A percentile compares a stretch with the other conserved stretches of the same genome.
These are phyloP conservation scores for Morphnarchus princeps DNA, from an alignment of 2,113 vertebrate species.

Conservation along the genomic window DNA sequence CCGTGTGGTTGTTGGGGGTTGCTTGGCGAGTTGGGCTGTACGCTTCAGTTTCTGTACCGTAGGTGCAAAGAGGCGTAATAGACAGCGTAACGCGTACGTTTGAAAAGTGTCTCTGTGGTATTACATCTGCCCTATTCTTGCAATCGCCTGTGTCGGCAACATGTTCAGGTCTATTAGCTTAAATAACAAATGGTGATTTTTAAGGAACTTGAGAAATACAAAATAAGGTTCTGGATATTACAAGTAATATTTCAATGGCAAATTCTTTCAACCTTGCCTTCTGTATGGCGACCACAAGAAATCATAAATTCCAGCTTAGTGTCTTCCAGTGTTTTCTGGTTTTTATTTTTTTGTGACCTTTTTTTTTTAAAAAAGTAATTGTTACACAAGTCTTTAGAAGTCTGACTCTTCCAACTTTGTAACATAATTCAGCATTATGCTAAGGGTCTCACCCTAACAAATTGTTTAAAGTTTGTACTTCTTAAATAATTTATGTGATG, in stretches of 20 bases:
- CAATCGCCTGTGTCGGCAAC: no score
- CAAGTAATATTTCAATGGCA: background rate
- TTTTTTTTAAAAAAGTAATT: background rate
- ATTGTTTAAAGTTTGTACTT: background rate
- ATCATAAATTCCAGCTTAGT: background rate
- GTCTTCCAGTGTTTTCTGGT: rapidly evolving
- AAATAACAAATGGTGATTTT: no score
- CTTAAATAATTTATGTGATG: background rate
- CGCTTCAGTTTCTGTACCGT: rapidly evolving
- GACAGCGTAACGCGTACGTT: rapidly evolving
- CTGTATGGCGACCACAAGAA: no score
- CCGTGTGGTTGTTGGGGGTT: background rate
- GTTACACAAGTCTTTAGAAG: background rate
- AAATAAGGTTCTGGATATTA: background rate
- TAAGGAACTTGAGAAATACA: background rate
- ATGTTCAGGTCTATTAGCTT: background rate
- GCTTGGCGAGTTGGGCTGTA: rapidly evolving
- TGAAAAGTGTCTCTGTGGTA: no score
- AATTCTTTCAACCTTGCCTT: rapidly evolving
- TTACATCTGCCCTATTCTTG: background rate
- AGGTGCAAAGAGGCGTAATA: rapidly evolving
- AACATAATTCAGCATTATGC: background rate
- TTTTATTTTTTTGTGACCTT: background rate
- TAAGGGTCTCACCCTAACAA: background rate
- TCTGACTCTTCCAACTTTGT: background rate